These are phyloP conservation scores for Camptogramma bilineatum DNA, from an alignment of 2,888 invertebrate genomes.

Conservation along the genomic window DNA sequence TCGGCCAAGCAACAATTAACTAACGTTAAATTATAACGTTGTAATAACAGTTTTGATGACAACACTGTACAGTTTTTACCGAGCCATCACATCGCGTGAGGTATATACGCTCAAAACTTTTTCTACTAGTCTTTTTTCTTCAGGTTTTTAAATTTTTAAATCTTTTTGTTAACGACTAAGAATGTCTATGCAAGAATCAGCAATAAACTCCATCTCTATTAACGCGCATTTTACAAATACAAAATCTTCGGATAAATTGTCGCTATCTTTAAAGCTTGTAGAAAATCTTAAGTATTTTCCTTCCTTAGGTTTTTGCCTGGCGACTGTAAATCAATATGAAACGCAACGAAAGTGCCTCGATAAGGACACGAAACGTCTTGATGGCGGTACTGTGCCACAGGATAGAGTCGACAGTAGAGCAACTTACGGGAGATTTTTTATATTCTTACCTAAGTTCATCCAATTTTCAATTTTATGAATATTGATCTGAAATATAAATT, in stretches of 20 bases:
- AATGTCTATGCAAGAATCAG: neutral
- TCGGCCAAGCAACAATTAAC: too few relatives aligned
- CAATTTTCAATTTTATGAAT: too few relatives aligned
- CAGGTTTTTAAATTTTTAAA: too few relatives aligned
- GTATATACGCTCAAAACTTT: too few relatives aligned
- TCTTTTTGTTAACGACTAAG: too few relatives aligned
- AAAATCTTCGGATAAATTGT: conserved; percentile 12
- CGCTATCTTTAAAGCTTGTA: conserved; percentile 14
- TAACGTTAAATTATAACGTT: too few relatives aligned
- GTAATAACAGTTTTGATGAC: neutral
- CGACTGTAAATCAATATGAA: conserved; percentile 49
- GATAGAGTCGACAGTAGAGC: conserved; percentile 8
- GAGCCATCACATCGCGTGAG: neutral
- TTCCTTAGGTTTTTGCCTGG: conserved; percentile 27
- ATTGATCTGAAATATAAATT: too few relatives aligned
- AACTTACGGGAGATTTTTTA: too few relatives aligned
- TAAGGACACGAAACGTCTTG: conserved; percentile 49
- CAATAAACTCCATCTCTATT: conserved; percentile 1
- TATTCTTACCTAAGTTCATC: neutral
- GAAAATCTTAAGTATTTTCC: conserved; percentile 29
- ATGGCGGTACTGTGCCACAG: conserved; percentile 38
- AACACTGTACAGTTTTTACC: neutral
- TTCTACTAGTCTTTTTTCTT: too few relatives aligned
- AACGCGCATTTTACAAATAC: conserved; percentile 10
- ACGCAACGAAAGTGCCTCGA: conserved; percentile 44